These are phyloP conservation scores for Ophion obscuratus DNA, from an alignment of 2,888 invertebrate species.

Conservation along the genomic window DNA sequence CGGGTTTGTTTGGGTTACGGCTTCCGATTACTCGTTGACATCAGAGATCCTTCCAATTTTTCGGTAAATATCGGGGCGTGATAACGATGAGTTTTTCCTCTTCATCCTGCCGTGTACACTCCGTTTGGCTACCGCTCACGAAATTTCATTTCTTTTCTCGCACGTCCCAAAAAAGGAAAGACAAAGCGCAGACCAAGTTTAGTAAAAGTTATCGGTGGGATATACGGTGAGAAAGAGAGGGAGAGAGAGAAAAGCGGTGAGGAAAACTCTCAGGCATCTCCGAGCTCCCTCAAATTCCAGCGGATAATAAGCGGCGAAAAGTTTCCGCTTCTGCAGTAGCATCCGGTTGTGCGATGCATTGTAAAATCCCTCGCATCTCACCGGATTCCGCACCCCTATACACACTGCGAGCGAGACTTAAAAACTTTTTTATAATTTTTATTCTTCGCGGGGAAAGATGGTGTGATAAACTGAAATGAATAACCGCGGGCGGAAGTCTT, in stretches of 20 bases:
- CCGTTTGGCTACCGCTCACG: not conserved
- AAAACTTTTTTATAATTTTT: too few relatives aligned
- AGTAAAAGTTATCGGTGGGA: constrained; percentile 47
- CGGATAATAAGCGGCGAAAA: constrained; percentile 59
- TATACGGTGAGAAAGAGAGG: constrained; percentile 35
- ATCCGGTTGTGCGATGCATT: constrained; percentile 44
- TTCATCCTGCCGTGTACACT: too few relatives aligned
- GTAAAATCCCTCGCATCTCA: constrained; percentile 10
- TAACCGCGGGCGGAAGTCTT: too few relatives aligned
- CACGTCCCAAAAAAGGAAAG: constrained; percentile 14
- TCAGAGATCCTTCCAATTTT: too few relatives aligned
- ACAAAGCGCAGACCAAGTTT: constrained; percentile 24
- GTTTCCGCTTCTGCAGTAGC: constrained; percentile 33
- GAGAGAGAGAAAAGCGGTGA: not conserved
- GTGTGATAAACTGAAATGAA: too few relatives aligned
- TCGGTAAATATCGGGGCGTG: too few relatives aligned
- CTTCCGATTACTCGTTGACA: too few relatives aligned
- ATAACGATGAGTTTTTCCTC: too few relatives aligned
- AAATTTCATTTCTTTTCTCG: constrained; percentile 15
- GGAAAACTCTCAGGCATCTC: constrained; percentile 3
- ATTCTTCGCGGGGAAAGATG: too few relatives aligned
- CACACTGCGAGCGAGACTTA: too few relatives aligned
- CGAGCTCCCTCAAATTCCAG: constrained; percentile 38
- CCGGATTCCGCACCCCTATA: constrained; percentile 12
- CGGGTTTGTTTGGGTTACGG: too few relatives aligned